Evolutionary conservation across 2,113 vertebrate genomes (phyloP), one percentile per base, ranked within the genome.

Genomic region (Hoplias malabaricus): DNA sequence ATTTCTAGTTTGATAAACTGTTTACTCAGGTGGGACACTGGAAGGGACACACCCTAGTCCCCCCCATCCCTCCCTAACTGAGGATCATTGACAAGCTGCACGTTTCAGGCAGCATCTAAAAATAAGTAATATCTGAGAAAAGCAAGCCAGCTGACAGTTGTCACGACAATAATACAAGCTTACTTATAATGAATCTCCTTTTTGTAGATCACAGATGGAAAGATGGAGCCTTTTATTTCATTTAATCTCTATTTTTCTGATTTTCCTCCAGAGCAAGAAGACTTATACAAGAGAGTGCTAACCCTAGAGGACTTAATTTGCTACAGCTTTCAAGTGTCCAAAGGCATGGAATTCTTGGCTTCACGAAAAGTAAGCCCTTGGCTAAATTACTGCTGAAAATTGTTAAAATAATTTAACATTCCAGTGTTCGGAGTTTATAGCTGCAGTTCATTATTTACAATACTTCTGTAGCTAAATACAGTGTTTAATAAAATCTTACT

Each of bases 291-390:
- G 88, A 86, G 90, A 78, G 89, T 95, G 59, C 85, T 98, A 87
- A 96, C 94, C 3, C 76, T 97, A 92, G 96, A 98, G 82, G 96
- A 98, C 82, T 89, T 98, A 83, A 97, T 98, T 75, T 98, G 94
- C 90, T 98, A 98, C 84, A 96, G 96, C 86, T 98, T 97, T 89
- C 96, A 98, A 90, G 95, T 98, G 62, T 94, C 96, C 69, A 98
- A 96, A 89, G 96, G 96, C 87, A 98, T 96, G 96, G 96, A 98
- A 84, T 97, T 98, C 82, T 90, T 98, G 43, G 94, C 95, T 56
- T 98, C 96, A 68, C 92, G 96, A 88, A 98, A 96, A 90, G 96
- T 98, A 91, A 87, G 91, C 72, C 71, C 40, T 62, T 72, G 5
- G 1, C 61, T 62, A 21, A 77, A 43, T 56, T 33, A 33, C 25